Conservation (phyloP, 1,140 invertebrate genomes). For the Chironomus tepperi region DNA sequence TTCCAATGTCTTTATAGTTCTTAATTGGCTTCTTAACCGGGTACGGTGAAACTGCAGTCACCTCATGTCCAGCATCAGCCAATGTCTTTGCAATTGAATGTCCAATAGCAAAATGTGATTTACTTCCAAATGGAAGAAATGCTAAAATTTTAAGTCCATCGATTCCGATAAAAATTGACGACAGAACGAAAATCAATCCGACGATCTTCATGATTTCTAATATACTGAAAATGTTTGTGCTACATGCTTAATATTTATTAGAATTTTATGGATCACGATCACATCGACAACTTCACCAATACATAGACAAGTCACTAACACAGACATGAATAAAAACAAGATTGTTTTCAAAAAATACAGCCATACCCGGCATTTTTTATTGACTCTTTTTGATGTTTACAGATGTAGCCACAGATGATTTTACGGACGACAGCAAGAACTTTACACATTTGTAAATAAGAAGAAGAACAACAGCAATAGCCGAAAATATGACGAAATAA, state of each 20-base stretch:
- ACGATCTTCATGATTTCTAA: neutral
- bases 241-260: too few relatives aligned
- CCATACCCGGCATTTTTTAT: too few relatives aligned
- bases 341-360: too few relatives aligned
- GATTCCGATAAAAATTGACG: neutral
- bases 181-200: neutral
- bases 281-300: too few relatives aligned
- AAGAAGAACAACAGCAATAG: constrained; percentile 21
- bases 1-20: constrained; percentile 35
- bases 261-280: too few relatives aligned
- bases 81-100: constrained; percentile 40
- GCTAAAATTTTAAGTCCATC: constrained; percentile 27
- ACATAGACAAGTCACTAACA: too few relatives aligned
- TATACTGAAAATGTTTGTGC: neutral
- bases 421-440: too few relatives aligned
- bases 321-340: too few relatives aligned
- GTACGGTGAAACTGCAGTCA: constrained; percentile 41
- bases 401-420: too few relatives aligned
- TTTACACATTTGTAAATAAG: neutral
- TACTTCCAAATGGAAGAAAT: constrained; percentile 42
- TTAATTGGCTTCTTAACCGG: constrained; percentile 32
- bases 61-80: constrained; percentile 41
- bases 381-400: too few relatives aligned
- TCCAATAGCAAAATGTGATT: constrained; percentile 50
- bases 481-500: constrained; percentile 30